phyloP scores from a whole-genome alignment of 1,140 invertebrate species.

The Cydia pomonella region DNA sequence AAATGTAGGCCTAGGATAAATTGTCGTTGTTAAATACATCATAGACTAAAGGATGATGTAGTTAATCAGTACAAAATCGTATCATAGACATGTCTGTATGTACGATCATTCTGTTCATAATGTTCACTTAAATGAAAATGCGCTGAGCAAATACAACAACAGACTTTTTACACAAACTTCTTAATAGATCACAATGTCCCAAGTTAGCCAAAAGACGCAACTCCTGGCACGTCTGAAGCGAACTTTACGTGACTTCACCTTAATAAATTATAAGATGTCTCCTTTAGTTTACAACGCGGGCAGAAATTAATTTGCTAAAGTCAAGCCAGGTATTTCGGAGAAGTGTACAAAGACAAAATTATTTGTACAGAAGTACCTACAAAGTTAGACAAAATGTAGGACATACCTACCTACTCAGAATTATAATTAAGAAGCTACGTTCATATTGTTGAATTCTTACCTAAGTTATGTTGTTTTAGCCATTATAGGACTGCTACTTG shows the following conservation, averaged over 20 bases:
- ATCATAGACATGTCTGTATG: too few species aligned
- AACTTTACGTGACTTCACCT: slow-evolving; percentile 13
- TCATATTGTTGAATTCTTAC: neutral
- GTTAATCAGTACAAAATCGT: too few species aligned
- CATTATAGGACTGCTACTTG: too few species aligned
- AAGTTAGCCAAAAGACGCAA: neutral
- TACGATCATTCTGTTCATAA: neutral
- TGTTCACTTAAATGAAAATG: neutral
- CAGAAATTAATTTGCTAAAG: neutral
- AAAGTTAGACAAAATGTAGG: slow-evolving; percentile 1
- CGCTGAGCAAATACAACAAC: neutral
- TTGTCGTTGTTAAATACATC: too few species aligned
- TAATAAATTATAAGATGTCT: slow-evolving; percentile 23
- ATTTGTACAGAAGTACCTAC: neutral
- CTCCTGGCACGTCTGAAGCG: neutral
- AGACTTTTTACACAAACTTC: slow-evolving; percentile 9
- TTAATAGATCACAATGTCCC: slow-evolving; percentile 9
- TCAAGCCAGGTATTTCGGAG: slow-evolving; percentile 10
- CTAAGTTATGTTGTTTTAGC: too few species aligned
- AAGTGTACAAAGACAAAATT: slow-evolving; percentile 2
- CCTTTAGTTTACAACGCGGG: slow-evolving; percentile 8
- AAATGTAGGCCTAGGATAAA: too few species aligned
- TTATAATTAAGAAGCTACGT: neutral
- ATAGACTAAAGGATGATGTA: too few species aligned
- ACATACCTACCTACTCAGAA: too few species aligned